Conservation (phyloP, 2,797 vertebrate genomes). For the Melanotaenia nigrans region DNA sequence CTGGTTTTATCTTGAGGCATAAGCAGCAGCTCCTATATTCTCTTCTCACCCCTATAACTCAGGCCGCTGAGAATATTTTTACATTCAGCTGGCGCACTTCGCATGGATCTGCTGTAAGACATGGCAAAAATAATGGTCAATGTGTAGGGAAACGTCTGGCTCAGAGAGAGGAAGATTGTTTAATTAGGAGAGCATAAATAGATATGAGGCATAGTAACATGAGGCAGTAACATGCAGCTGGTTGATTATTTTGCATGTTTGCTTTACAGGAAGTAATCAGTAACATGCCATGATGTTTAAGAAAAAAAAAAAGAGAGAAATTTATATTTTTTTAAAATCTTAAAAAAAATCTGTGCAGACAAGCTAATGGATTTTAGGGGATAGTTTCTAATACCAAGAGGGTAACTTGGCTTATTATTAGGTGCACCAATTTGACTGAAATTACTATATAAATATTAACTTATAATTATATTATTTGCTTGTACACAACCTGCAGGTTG, state of each 20-base stretch:
- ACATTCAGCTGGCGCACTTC: background rate
- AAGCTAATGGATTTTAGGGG: too few relatives aligned
- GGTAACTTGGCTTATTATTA: too few relatives aligned
- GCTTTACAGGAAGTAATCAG: slow-evolving; percentile 4
- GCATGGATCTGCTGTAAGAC: slow-evolving; percentile 27
- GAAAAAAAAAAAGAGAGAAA: background rate
- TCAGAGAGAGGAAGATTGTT: slow-evolving; percentile 8
- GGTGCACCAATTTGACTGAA: too few relatives aligned
- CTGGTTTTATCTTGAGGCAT: slow-evolving; percentile 15
- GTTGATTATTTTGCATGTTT: background rate
- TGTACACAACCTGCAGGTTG: too few relatives aligned
- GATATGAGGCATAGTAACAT: background rate
- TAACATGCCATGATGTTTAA: background rate
- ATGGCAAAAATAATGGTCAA: background rate
- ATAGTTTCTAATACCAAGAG: too few relatives aligned
- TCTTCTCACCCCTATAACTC: background rate
- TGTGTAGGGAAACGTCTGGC: slow-evolving; percentile 3
- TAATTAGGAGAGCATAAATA: slow-evolving; percentile 19
- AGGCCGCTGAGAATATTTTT: background rate
- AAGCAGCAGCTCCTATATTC: background rate
- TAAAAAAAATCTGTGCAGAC: too few relatives aligned
- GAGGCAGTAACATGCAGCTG: background rate
- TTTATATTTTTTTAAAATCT: too few relatives aligned
- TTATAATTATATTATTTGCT: too few relatives aligned
- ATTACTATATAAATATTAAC: too few relatives aligned